These are phyloP conservation scores for Drosophila willistoni DNA, from an alignment of 1,140 invertebrate species.

Conservation along the genomic window DNA sequence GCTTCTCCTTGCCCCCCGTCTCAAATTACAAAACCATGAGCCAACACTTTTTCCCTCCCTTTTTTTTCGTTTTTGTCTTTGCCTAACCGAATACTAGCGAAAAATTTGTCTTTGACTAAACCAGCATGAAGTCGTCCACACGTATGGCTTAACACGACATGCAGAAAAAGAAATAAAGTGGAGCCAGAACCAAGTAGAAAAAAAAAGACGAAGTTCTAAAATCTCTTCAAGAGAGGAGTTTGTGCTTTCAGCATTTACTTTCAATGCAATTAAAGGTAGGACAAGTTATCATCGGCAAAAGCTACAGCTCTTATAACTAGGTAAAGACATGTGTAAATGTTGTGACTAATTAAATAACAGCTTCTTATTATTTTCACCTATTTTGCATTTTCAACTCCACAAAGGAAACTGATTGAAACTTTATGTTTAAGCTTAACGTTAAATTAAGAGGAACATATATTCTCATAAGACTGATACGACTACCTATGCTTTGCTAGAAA, in stretches of 20 bases:
- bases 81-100: slow-evolving; percentile 23
- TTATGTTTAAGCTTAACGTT: too few relatives aligned
- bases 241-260: background rate
- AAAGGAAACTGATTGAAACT: too few relatives aligned
- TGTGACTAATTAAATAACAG: too few relatives aligned
- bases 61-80: slow-evolving; percentile 2
- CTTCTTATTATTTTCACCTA: too few relatives aligned
- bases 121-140: slow-evolving; percentile 64
- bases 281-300: background rate
- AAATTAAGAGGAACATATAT: too few relatives aligned
- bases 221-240: background rate
- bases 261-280: background rate
- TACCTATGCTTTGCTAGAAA: too few relatives aligned
- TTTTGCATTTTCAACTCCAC: too few relatives aligned
- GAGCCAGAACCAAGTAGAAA: background rate
- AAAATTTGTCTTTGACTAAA: slow-evolving; percentile 76
- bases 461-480: too few relatives aligned
- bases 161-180: background rate
- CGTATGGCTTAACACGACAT: slow-evolving; percentile 69
- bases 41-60: background rate
- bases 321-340: too few relatives aligned
- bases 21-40: slow-evolving; percentile 12
- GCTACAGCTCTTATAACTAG: background rate
- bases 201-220: background rate
- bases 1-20: background rate